Evolutionary conservation across 37 sponge, comb jelly and placozoan species (phyloP), one percentile per base, ranked within the genome.

Genomic region (Hexactinellida sp.): DNA sequence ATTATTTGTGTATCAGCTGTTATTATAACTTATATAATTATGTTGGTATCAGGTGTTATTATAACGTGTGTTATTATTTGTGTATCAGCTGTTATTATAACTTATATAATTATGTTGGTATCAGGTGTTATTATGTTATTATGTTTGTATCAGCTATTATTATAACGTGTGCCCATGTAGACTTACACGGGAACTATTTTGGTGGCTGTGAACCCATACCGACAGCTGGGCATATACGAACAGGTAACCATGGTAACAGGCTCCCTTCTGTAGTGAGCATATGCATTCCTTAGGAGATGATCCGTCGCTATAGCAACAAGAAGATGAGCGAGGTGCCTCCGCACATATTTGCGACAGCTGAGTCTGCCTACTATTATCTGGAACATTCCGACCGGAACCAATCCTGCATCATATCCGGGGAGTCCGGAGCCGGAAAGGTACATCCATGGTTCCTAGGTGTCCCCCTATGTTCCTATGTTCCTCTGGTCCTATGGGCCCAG

Each of bases 381-480:
- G 83, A 91, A 54, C 82, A 88, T 82, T 88, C 93, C 37, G 24
- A 37, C 28, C 89, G 87, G 55, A 96, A 96, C 84, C 97, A 96
- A 39, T 96, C 94, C 0, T 96, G 94, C 84, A 88, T 96, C 52
- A 96, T 96, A 84, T 92, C 93, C 55, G 97, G 97, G 38, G 97
- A 96, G 85, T 94, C 93, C 86, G 97, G 97, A 54, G 94, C 97
- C 30, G 97, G 97, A 38, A 96, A 96, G 87, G 92, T 92, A 85
- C 5, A 35, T 19, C 38, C 1, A 47, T n/a, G 36, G 25, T n/a
- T n/a, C n/a, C n/a, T n/a, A n/a, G 10, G 0, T 23, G 37, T 36
- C 13, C 38, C 16, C n/a, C 37, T 84, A 36, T 25, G 0, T 5
- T 0, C 35, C 82, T 76, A 32, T 1, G 0, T 52, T 21, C n/a